Evolutionary conservation across 2,113 vertebrate genomes (phyloP), one percentile per base, ranked within the genome.

Genomic region (Phalacrocorax aristotelis): DNA sequence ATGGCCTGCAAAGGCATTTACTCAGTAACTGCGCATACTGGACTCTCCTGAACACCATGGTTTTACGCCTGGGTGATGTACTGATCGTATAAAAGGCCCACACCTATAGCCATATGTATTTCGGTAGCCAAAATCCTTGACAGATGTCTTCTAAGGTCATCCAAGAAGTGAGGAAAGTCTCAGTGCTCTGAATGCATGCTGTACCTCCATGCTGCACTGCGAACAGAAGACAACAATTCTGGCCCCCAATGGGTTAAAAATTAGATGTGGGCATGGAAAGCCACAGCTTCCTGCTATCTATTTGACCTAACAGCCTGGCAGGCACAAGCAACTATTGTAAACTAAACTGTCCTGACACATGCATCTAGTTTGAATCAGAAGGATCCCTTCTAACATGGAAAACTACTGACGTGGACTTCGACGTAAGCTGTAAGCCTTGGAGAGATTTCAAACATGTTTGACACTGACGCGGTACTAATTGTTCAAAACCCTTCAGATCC

Each of bases 241-340:
- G 44, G 32, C 34, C 7, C 7, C 18, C 65, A 95, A 5, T 2
- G 38, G 54, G 95, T 97, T 96, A 96, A 97, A 88, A 77, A 57
- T 62, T 11, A 61, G 87, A 51, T 58, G 40, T 13, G 86, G 57
- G 49, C 80, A 92, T 1, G 27, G 80, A 79, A 83, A 96, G 70
- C 69, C 83, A 85, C 88, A 83, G 97, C 55, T 95, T 83, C 91
- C 93, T 91, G 82, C 85, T 91, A 84, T 77, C 90, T 69, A 13
- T 25, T 27, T 70, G 90, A 77, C 79, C 27, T 52, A 83, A 40
- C 76, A 83, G 68, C 84, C 94, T 70, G 94, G 87, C 87, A 96
- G 97, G 93, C 92, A 92, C 91, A 60, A 57, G 78, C 72, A 76
- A 46, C 79, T 95, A 80, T 62, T 96, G 74, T 40, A 38, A 61